Evolutionary conservation across 2,113 vertebrate genomes (phyloP).

Genomic region (Forbesichthys agassizii): DNA sequence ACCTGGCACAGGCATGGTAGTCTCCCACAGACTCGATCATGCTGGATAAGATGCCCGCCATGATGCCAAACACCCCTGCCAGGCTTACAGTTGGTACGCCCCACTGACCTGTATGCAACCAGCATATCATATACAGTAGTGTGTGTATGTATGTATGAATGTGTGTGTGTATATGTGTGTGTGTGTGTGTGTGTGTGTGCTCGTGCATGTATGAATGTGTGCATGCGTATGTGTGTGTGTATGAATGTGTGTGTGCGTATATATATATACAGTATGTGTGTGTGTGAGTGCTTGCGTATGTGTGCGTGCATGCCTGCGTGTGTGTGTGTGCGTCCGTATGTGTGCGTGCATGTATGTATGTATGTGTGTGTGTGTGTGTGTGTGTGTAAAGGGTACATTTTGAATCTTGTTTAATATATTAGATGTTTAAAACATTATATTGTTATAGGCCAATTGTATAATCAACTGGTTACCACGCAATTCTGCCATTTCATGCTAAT

Average conservation of each 20-base stretch:
- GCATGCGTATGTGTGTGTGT: neutral
- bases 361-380: too few species aligned
- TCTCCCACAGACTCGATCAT: constrained; percentile 83
- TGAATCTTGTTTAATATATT: too few species aligned
- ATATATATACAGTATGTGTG: neutral
- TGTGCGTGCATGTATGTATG: too few species aligned
- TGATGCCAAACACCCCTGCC: constrained; percentile 80
- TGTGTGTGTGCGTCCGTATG: too few species aligned
- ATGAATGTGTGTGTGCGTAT: neutral
- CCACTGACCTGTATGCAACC: constrained; percentile 73
- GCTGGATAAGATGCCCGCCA: constrained; percentile 77
- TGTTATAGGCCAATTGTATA: too few species aligned
- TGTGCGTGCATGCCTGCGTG: too few species aligned
- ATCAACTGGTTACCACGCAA: too few species aligned
- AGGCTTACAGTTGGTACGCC: constrained; percentile 78
- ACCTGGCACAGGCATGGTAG: constrained; percentile 78
- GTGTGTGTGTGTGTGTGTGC: too few species aligned
- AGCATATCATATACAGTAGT: neutral
- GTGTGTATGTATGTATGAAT: neutral
- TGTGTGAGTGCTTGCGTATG: neutral
- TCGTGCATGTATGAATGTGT: neutral
- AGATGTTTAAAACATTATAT: too few species aligned
- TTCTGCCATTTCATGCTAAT: too few species aligned
- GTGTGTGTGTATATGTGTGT: too few species aligned
- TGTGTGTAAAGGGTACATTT: too few species aligned